Base-by-base conservation (phyloP, 2,113 vertebrate genomes). In the Myotis lucifugus region DNA sequence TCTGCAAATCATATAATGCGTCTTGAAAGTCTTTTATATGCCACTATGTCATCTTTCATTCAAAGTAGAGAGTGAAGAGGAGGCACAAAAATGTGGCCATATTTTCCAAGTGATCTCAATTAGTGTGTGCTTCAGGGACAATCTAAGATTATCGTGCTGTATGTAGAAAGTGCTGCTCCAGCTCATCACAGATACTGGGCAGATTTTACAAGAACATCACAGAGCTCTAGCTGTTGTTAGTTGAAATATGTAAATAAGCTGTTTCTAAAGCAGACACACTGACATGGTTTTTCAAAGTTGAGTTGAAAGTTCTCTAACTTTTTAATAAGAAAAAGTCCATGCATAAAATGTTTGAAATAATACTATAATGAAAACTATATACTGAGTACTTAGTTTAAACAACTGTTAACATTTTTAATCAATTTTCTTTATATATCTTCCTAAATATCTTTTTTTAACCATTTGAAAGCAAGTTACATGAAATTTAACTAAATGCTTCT, bases 261-360 rank as follows among this genome's bases (percentile, higher is more conserved):
- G 23, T 91, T 95, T 21, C 48, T 83, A 15, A 90, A 82, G 77
- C 40, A 64, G 29, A 74, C 3, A 48, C 32, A 40, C 15, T 27
- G 14, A 37, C 32, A 32, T 17, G n/a, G 12, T 54, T 88, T 64
- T 84, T 92, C 52, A 77, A 14, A 61, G 76, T 81, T 48, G 21
- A 32, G 61, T 64, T 64, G 61, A 64, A 64, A 29, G 29, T 64
- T 64, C 61, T 64, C 61, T n/a, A 67, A 54, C 3, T 69, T 91
- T 82, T 89, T 81, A 93, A 56, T 81, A 72, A 90, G 66, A 85
- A 86, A 95, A 91, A 66, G 76, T 81, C 8, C 12, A 61, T 42
- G 56, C 0, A 29, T 6, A 70, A 79, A 79, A 74, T 1, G 25
- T 25, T 87, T 40, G 27, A 78, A 90, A 52, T 40, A 83, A 66